These are phyloP conservation scores for Drosophila pruinosa DNA, from an alignment of 1,140 invertebrate species.

Conservation along the genomic window DNA sequence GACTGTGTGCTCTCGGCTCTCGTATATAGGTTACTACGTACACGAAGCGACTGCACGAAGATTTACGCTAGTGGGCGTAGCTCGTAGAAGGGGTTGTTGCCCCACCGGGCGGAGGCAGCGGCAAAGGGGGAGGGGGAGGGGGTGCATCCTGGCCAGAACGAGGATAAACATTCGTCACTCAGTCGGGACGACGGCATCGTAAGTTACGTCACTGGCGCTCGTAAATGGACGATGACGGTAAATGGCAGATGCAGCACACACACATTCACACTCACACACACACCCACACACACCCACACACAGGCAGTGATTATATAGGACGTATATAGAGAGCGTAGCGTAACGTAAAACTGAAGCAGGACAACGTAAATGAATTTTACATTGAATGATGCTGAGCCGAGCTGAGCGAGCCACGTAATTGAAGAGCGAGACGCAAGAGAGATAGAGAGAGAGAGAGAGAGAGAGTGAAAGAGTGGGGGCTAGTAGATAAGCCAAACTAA, in stretches of 20 bases:
- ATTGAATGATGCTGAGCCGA: slow-evolving; percentile 69
- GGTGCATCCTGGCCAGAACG: slow-evolving; percentile 19
- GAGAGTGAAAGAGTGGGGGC: background rate
- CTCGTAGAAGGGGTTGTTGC: background rate
- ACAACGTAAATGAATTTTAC: slow-evolving; percentile 80
- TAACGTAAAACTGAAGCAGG: slow-evolving; percentile 76
- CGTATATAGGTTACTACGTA: slow-evolving; percentile 78
- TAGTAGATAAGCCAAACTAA: background rate
- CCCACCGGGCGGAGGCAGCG: background rate
- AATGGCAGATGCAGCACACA: slow-evolving; percentile 28
- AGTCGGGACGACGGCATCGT: slow-evolving; percentile 19
- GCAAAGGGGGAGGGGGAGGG: background rate
- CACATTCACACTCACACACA: slow-evolving; percentile 4
- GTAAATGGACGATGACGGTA: slow-evolving; percentile 61
- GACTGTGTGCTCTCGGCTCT: background rate
- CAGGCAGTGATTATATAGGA: background rate
- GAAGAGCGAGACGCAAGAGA: background rate
- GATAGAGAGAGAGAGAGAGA: background rate
- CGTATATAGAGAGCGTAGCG: slow-evolving; percentile 70
- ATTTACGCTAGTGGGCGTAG: slow-evolving; percentile 67
- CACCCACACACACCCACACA: background rate
- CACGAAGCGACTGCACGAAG: slow-evolving; percentile 57
- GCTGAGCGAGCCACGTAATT: background rate
- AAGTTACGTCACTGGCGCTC: slow-evolving; percentile 65
- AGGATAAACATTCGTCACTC: slow-evolving; percentile 56